phyloP scores from a whole-genome alignment of 2,113 vertebrate species.

The Zosterops lateralis region DNA sequence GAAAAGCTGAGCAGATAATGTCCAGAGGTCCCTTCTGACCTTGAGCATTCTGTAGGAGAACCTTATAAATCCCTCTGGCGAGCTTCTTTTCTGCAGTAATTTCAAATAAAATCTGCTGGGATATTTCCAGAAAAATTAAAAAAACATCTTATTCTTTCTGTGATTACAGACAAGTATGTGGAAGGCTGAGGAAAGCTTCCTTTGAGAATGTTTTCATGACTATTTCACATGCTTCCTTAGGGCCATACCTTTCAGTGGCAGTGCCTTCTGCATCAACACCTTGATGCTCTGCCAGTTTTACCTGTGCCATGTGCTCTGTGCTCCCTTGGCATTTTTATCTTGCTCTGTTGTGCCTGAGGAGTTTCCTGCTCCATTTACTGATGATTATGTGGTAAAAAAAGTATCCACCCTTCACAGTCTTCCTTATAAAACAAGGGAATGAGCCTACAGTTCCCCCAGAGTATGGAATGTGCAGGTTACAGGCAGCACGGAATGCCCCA shows the following conservation, averaged over 20 bases:
- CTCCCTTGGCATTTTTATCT: constrained; percentile 16
- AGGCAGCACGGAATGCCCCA: background rate
- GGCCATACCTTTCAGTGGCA: background rate
- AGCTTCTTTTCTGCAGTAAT: background rate
- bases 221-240: background rate
- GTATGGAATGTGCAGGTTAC: background rate
- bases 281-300: constrained; percentile 24
- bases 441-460: background rate
- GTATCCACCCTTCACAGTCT: background rate
- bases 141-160: background rate
- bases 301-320: background rate
- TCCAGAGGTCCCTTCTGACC: background rate
- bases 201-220: background rate
- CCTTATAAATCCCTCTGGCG: background rate
- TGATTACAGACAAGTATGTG: background rate
- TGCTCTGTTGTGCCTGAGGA: constrained; percentile 18
- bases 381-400: background rate
- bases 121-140: background rate
- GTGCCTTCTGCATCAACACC: background rate
- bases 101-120: background rate
- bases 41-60: background rate
- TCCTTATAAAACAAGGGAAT: background rate
- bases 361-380: background rate
- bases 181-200: background rate
- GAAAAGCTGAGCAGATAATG: background rate